A percentile compares a stretch with the other conserved stretches of the same genome.
These are phyloP conservation scores for Melanogrammus aeglefinus DNA, from an alignment of 2,797 vertebrate genomes.

Conservation along the genomic window DNA sequence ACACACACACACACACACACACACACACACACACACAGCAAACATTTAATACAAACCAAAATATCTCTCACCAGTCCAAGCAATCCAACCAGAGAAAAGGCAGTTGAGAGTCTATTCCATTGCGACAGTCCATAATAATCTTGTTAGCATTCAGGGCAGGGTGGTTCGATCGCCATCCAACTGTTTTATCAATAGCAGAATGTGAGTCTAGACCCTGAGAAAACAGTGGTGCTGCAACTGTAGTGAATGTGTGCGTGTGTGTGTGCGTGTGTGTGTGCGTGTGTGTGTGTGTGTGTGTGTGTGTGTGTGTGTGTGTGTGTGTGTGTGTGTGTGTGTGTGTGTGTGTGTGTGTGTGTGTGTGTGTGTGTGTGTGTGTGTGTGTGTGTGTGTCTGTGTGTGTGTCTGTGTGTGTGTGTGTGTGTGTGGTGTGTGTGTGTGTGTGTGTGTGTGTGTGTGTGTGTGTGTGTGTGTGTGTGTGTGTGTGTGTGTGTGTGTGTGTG, in stretches of 20 bases:
- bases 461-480: conserved; percentile 1
- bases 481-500: background rate
- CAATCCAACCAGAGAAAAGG: background rate
- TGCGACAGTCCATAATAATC: background rate
- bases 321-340: too few relatives aligned
- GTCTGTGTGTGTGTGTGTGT: too few relatives aligned
- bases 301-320: too few relatives aligned
- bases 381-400: too few relatives aligned
- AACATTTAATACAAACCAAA: background rate
- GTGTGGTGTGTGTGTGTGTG: too few relatives aligned
- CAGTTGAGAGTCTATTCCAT: background rate
- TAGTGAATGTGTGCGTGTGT: conserved; percentile 17
- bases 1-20: background rate
- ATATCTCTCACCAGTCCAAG: background rate
- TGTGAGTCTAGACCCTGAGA: conserved; percentile 73
- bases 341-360: too few relatives aligned
- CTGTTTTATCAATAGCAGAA: conserved; percentile 58
- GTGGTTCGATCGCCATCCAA: conserved; percentile 27
- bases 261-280: too few relatives aligned
- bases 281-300: too few relatives aligned
- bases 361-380: too few relatives aligned
- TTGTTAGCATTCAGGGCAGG: background rate
- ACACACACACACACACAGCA: background rate
- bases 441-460: conserved; percentile 4
- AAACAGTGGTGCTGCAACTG: conserved; percentile 51